These are phyloP conservation scores for Formicarius rufipectus DNA, from an alignment of 2,113 vertebrate species.

Conservation along the genomic window DNA sequence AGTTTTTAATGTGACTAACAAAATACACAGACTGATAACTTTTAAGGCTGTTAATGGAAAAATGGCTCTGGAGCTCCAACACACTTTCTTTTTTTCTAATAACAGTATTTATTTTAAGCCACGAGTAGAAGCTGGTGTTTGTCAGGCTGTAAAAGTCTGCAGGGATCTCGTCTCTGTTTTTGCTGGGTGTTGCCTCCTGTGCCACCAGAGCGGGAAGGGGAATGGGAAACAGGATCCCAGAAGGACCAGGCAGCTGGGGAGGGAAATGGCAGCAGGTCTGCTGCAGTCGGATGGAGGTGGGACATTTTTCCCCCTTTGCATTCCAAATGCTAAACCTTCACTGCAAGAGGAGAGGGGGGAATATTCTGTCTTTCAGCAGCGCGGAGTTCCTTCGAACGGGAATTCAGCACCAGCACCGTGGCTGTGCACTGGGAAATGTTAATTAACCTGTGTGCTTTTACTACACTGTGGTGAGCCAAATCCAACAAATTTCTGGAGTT, in stretches of 20 bases:
- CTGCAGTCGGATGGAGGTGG: not conserved
- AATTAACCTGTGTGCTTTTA: not conserved
- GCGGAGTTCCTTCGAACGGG: not conserved
- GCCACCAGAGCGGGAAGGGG: not conserved
- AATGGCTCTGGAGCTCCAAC: not conserved
- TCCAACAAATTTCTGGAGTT: not conserved
- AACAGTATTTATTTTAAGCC: conserved; percentile 7
- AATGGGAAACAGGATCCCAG: not conserved
- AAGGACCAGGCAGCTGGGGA: not conserved
- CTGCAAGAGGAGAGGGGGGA: not conserved
- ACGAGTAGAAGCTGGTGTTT: not conserved
- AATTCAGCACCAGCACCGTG: rapidly evolving
- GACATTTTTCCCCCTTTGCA: not conserved
- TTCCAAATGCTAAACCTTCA: not conserved
- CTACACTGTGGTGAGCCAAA: not conserved
- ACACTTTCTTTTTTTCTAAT: not conserved
- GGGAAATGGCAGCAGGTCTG: not conserved
- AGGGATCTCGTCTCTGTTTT: not conserved
- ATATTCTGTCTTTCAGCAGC: not conserved
- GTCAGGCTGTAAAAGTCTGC: not conserved
- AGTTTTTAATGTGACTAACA: conserved; percentile 24
- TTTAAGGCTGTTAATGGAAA: conserved; percentile 12
- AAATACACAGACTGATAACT: conserved; percentile 13
- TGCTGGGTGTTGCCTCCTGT: not conserved
- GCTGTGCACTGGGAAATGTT: not conserved